Evolutionary conservation across 1,140 invertebrate species (phyloP), one percentile per base, ranked within the genome.

Genomic region (Drosophila teissieri): DNA sequence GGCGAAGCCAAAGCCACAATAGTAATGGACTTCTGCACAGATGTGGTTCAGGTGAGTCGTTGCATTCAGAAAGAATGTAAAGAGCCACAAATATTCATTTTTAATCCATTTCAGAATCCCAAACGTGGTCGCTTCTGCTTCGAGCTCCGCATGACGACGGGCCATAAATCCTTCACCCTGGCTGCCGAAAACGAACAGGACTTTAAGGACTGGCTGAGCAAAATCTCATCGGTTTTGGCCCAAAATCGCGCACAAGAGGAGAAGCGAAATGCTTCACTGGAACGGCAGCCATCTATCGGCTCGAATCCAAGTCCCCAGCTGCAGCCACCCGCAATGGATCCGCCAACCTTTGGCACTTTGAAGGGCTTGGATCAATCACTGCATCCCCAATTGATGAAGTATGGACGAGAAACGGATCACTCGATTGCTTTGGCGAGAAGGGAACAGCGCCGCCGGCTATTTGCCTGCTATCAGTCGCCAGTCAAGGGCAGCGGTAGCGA

Each of bases 21-120:
- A 92, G 97, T 97, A 68, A 96, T 98, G 95, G 97, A 98, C 92
- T 97, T 97, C 93, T 98, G 97, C 88, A 95, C 95, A 2, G 96
- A 98, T 92, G 96, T 98, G 78, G 94, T 97, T 48, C 95, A 95
- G 92, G 96, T 97, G 93, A 93, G 86, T 83, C 2, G 7, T 4
- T 5, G 24, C 10, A 36, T n/a, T 36, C 1, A 1, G 0, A 2
- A 12, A n/a, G 22, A 31, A 12, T 2, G 3, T 8, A 8, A 8
- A 57, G 15, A 64, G 5, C 5, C 24, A 4, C 2, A 6, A 49
- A 56, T 67, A 14, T 8, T n/a, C 0, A 14, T 1, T 0, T 15
- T 15, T 4, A 1, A 12, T 1, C 0, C 2, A 15, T 61, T 93
- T 39, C 85, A 97, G 96, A 98, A 97, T 93, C 92, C 95, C 34